Evolutionary conservation across 2,888 invertebrate genomes (phyloP).

Genomic region (Hyposoter didymator): DNA sequence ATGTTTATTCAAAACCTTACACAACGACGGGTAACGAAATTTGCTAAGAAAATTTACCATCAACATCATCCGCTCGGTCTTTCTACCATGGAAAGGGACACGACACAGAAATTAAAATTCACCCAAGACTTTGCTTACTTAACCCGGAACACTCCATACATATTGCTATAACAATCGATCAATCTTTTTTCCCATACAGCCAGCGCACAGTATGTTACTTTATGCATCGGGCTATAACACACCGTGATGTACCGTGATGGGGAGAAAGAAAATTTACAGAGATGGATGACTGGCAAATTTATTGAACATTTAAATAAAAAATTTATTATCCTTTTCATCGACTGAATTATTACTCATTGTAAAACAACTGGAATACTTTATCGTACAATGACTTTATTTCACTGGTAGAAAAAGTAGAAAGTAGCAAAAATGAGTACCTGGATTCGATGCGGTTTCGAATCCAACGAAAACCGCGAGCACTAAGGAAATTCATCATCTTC

Average conservation of each 20-base stretch:
- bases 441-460: background rate
- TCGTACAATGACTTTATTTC: background rate
- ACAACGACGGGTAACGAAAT: background rate
- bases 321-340: background rate
- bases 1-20: slow-evolving; percentile 3
- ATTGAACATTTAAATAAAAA: background rate
- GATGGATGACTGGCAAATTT: slow-evolving; percentile 3
- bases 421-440: background rate
- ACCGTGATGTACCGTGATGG: slow-evolving; percentile 5
- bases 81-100: background rate
- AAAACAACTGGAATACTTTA: background rate
- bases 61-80: background rate
- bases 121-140: background rate
- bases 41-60: background rate
- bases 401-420: too few relatives aligned
- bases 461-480: background rate
- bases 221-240: background rate
- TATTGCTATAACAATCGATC: slow-evolving; percentile 9
- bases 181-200: slow-evolving; percentile 10
- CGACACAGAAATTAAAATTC: background rate
- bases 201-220: background rate
- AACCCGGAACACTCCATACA: background rate
- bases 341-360: background rate
- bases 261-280: slow-evolving; percentile 19
- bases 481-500: background rate